phyloP scores from a whole-genome alignment of 2,797 vertebrate species.

The Ptychadena robeensis region DNA sequence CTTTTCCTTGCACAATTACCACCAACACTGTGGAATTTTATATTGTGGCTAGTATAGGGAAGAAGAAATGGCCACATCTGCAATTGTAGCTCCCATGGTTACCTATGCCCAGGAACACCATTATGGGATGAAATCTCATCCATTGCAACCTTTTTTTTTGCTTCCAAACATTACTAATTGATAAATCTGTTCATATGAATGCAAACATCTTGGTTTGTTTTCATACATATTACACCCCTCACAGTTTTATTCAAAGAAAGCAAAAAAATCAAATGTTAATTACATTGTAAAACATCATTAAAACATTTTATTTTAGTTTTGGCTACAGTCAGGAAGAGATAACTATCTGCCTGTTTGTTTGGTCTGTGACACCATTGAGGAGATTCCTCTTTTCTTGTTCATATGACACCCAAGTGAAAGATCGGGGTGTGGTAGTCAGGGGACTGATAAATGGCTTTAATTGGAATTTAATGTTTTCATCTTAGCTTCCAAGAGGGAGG shows the following conservation, averaged over 20 bases:
- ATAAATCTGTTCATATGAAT: neutral
- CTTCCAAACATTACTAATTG: conserved; percentile 1
- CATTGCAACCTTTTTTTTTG: neutral
- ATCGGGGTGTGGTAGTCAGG: too few species aligned
- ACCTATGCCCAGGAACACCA: conserved; percentile 5
- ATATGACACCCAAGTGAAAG: too few species aligned
- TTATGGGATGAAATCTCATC: conserved; percentile 9
- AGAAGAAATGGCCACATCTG: conserved; percentile 26
- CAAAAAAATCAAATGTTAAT: too few species aligned
- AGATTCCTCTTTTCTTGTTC: too few species aligned
- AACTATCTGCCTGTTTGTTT: too few species aligned
- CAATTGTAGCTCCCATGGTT: conserved; percentile 19
- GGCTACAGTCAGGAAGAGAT: too few species aligned
- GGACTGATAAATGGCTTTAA: too few species aligned
- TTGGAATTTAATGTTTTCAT: too few species aligned
- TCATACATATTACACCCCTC: neutral
- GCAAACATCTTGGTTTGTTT: conserved; percentile 7
- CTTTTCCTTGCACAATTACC: conserved; percentile 24
- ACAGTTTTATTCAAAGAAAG: neutral
- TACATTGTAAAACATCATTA: too few species aligned
- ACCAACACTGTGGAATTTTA: conserved; percentile 13
- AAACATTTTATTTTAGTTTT: too few species aligned
- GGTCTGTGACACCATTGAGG: too few species aligned
- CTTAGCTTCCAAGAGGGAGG: too few species aligned
- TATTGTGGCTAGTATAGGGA: neutral